These are phyloP conservation scores for Zaprionus gabonicus DNA, from an alignment of 1,140 invertebrate species.

Conservation along the genomic window DNA sequence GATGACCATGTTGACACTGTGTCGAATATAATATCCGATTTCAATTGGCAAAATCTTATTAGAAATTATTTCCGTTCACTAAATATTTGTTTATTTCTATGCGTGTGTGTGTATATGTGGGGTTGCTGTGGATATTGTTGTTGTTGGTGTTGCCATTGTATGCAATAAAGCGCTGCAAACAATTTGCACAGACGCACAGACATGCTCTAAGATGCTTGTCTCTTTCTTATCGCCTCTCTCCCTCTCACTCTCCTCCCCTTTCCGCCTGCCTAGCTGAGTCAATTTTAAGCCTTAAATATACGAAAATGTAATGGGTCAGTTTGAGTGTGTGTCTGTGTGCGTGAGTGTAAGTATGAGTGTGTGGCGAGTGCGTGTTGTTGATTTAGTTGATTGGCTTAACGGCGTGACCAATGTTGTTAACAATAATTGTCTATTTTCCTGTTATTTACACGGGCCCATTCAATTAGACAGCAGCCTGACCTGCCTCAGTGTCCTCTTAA, in stretches of 20 bases:
- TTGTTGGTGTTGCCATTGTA: conserved; percentile 54
- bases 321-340: conserved; percentile 7
- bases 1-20: conserved; percentile 32
- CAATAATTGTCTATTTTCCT: conserved; percentile 69
- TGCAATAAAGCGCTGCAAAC: conserved; percentile 58
- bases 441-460: conserved; percentile 51
- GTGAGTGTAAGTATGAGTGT: conserved; percentile 38
- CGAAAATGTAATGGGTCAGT: conserved; percentile 37
- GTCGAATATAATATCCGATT: conserved; percentile 64
- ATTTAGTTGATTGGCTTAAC: conserved; percentile 77
- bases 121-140: conserved; percentile 33
- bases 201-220: conserved; percentile 29
- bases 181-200: conserved; percentile 36
- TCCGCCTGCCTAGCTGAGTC: conserved; percentile 29
- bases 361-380: conserved; percentile 72
- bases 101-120: conserved; percentile 11
- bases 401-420: conserved; percentile 52
- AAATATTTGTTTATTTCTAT: conserved; percentile 64
- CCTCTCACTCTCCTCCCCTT: conserved; percentile 27
- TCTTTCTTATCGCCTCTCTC: conserved; percentile 1
- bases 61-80: conserved; percentile 75
- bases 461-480: conserved; percentile 48
- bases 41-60: conserved; percentile 77
- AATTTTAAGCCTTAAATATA: conserved; percentile 72
- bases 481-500: conserved; percentile 36